Percentiles rank a stretch among this genome's conserved stretches.
Conservation (phyloP, 2,797 vertebrate species). For the Enteromius viviparus region DNA sequence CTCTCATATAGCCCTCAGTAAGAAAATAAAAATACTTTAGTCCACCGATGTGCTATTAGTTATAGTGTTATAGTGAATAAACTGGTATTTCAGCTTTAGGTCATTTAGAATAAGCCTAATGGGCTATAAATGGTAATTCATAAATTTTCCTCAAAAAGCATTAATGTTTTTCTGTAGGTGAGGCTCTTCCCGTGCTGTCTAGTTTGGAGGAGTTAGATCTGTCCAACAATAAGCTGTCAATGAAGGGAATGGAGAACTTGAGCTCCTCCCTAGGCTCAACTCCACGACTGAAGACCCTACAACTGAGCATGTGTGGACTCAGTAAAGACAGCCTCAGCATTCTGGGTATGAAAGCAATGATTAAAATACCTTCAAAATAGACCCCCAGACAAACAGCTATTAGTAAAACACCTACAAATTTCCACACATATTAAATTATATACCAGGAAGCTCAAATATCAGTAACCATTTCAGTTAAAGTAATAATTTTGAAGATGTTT, state of each 20-base stretch:
- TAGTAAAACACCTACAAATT: not conserved
- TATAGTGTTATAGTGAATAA: not conserved
- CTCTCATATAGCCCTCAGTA: not conserved
- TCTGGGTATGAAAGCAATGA: conserved; percentile 46
- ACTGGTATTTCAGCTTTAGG: not conserved
- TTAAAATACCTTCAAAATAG: not conserved
- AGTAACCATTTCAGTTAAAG: not conserved
- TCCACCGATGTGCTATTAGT: not conserved
- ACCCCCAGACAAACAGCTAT: conserved; percentile 8
- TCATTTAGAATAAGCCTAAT: not conserved
- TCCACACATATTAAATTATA: not conserved
- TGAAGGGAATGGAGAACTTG: conserved; percentile 45
- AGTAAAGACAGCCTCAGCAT: conserved; percentile 43
- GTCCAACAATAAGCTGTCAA: conserved; percentile 80
- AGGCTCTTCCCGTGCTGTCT: conserved; percentile 73
- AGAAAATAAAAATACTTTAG: not conserved
- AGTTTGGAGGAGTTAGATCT: conserved; percentile 79
- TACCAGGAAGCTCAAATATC: not conserved
- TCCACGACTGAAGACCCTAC: conserved; percentile 70
- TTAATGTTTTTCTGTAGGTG: conserved; percentile 65
- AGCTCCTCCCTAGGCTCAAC: conserved; percentile 38
- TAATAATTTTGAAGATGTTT: not conserved
- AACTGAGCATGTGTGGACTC: conserved; percentile 64
- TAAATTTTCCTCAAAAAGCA: not conserved
- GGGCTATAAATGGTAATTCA: not conserved